These are phyloP conservation scores for Heliocidaris erythrogramma DNA, from an alignment of 35 echinoderm and acorn worm species.

Conservation along the genomic window DNA sequence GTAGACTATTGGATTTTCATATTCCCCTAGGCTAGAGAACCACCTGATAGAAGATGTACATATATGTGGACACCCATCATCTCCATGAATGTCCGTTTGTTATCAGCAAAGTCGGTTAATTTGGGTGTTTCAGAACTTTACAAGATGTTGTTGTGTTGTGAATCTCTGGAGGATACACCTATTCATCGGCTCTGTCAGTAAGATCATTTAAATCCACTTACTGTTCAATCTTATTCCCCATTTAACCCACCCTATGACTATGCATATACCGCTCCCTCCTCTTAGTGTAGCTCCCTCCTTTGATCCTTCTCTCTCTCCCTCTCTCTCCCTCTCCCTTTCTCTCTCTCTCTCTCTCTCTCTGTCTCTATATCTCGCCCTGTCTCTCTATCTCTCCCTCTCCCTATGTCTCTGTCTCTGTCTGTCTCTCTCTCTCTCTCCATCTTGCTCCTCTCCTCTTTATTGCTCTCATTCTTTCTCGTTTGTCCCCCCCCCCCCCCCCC, in stretches of 20 bases:
- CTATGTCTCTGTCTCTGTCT: neutral
- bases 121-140: neutral
- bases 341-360: neutral
- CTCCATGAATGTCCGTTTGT: no score
- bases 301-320: neutral
- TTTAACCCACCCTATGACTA: neutral
- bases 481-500: no score
- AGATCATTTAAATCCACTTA: neutral
- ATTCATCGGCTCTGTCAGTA: neutral
- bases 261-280: neutral
- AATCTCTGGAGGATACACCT: neutral
- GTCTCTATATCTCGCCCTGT: no score
- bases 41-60: no score
- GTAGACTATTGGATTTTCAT: no score
- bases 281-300: no score
- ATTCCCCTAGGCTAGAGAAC: no score
- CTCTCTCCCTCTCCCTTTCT: neutral
- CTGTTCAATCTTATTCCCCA: neutral
- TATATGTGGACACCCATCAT: no score
- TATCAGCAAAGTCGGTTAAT: neutral
- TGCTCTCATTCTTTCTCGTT: neutral
- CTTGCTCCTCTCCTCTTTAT: no score
- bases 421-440: neutral
- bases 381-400: neutral
- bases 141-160: neutral